phyloP scores from a whole-genome alignment of 1,140 invertebrate species.

The Drosophila nasuta region DNA sequence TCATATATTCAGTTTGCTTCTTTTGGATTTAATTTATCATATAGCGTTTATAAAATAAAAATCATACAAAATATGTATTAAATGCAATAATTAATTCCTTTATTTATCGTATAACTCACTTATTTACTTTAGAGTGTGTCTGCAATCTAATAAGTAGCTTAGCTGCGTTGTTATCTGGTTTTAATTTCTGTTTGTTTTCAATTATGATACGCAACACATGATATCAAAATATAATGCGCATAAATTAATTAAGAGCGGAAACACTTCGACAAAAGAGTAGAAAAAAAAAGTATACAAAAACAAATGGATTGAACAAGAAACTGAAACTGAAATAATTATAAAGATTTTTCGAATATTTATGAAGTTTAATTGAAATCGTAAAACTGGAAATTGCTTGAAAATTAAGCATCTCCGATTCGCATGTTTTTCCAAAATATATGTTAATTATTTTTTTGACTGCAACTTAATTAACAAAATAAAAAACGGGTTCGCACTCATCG shows the following conservation, averaged over 20 bases:
- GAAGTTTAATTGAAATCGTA: constrained; percentile 36
- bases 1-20: too few relatives aligned
- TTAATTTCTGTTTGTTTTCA: constrained; percentile 23
- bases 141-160: background rate
- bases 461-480: constrained; percentile 57
- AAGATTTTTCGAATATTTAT: constrained; percentile 45
- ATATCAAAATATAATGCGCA: constrained; percentile 76
- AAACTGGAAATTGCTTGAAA: constrained; percentile 68
- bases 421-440: constrained; percentile 57
- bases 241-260: constrained; percentile 75
- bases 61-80: too few relatives aligned
- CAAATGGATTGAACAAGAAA: background rate
- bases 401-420: constrained; percentile 39
- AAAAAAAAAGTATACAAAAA: constrained; percentile 3
- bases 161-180: background rate
- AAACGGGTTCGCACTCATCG: constrained; percentile 57
- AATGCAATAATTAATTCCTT: too few relatives aligned
- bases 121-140: background rate
- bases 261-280: constrained; percentile 14
- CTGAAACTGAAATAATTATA: constrained; percentile 46
- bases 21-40: too few relatives aligned
- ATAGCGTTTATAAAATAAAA: too few relatives aligned
- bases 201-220: constrained; percentile 41
- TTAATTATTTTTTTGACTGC: constrained; percentile 44
- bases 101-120: too few relatives aligned